Base-by-base conservation (phyloP, 2,888 invertebrate species). In the Silvanus unidentatus region DNA sequence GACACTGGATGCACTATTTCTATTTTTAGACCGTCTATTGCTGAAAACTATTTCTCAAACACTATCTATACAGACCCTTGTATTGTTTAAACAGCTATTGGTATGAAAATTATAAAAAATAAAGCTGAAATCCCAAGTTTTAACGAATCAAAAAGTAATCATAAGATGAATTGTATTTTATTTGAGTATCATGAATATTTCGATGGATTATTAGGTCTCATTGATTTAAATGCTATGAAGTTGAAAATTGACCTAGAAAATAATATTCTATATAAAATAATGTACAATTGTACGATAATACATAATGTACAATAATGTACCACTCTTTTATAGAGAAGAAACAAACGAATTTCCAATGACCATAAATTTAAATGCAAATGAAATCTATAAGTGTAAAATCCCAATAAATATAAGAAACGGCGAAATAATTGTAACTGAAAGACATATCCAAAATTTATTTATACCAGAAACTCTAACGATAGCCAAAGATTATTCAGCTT, bases 151-250 rank as follows among this genome's bases (percentile, higher is more conserved):
- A 6, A 43, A 10, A 14, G 39, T 2, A 35, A 40, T 34, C 28
- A 40, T 14, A 45, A 16, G 16, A 34, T 47, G 14, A 39, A 42
- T 36, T 44, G 43, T 42, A 22, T 43, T 1, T 11, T 52, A 16
- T 49, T 40, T 42, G 39, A 48, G 29, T 52, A 48, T 37, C 49
- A 52, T 36, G 45, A 47, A 16, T 47, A 43, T 32, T 53, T 44
- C 16, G 51, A 53, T 16, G 49, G 49, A 28, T 37, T 51, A 11
- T 40, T 53, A 27, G 45, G 50, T 6, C 29, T 49, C 38, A 14
- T 36, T 2, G 49, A 49, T 27, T 42, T 53, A 39, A 37, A 41
- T 14, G 28, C 32, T 9, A 27, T 50, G 37, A 42, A 47, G 22
- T 39, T 45, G 15, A 37, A 40, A 4, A 40, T 48, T 14, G 40